Evolutionary conservation across 2,797 vertebrate species (phyloP).

Genomic region (Alca torda): DNA sequence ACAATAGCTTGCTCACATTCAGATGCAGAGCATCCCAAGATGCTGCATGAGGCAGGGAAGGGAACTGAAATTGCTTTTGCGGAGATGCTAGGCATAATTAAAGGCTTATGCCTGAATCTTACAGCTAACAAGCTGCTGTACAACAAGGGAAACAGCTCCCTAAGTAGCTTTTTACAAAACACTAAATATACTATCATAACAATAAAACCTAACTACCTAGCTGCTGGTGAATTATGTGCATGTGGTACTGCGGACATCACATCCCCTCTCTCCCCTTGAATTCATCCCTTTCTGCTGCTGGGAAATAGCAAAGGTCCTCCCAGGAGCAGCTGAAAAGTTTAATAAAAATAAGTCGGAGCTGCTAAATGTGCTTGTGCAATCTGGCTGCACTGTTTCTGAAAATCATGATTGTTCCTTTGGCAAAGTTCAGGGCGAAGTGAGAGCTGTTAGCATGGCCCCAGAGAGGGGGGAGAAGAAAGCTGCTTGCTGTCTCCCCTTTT

Average conservation of each 20-base stretch:
- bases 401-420: not conserved
- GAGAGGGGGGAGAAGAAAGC: not conserved
- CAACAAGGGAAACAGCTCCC: slow-evolving; percentile 21
- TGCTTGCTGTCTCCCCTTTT: not conserved
- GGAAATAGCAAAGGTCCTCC: slow-evolving; percentile 22
- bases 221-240: not conserved
- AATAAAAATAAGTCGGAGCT: not conserved
- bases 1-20: slow-evolving; percentile 32
- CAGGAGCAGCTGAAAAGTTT: slow-evolving; percentile 30
- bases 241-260: not conserved
- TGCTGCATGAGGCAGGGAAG: not conserved
- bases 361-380: slow-evolving; percentile 1
- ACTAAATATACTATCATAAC: slow-evolving; percentile 12
- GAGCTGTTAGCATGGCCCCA: not conserved
- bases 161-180: slow-evolving; percentile 38
- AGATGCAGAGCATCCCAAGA: slow-evolving; percentile 15
- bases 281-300: not conserved
- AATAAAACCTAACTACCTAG: slow-evolving; percentile 42
- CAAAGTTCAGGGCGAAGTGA: not conserved
- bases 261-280: not conserved
- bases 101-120: slow-evolving; percentile 39
- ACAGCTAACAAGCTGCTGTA: slow-evolving; percentile 25
- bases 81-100: slow-evolving; percentile 35
- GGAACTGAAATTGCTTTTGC: slow-evolving; percentile 49
- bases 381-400: not conserved